Base-by-base conservation (phyloP, 2,113 vertebrate genomes). In the Plecotus auritus region DNA sequence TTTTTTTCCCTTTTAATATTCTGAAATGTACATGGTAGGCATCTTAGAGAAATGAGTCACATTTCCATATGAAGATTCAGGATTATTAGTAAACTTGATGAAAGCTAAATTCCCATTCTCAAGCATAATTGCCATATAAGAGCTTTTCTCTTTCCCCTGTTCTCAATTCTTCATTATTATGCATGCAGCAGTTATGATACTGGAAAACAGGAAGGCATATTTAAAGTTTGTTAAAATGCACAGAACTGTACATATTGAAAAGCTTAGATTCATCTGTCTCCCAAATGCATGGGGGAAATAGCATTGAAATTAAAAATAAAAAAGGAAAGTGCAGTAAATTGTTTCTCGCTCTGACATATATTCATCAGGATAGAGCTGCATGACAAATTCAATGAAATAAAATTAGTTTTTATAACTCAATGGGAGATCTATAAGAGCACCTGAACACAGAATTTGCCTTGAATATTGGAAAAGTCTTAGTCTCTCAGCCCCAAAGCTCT, bases 171-270 rank as follows among this genome's bases (percentile, higher is more conserved):
- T 93, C 64, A 77, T 94, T 82, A 91, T 54, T 76, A 93, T 26
- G 2, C 40, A 93, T 0, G 0, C 17, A 40, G 37, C 28, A 47
- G 85, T 82, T 92, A 95, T 88, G 17, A 49, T 32, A 28, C 56
- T 45, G 12, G 40, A 76, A 69, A 95, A 47, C 74, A 96, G 92
- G 78, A 97, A 96, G 30, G 67, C 66, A 59, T 66, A 96, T 64
- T 95, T 69, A 96, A 95, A 88, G 18, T 95, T 97, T 67, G 90
- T 96, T 96, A 94, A 97, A 98, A 97, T 95, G 88, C 67, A 96
- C 59, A 56, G 35, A 95, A 88, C 47, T 97, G 59, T 92, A 95
- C n/a, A 81, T 64, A 82, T 20, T 89, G 70, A 85, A 98, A 96
- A 92, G n/a, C 85, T 69, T 20, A 89, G 94, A 95, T 95, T 22